These are phyloP conservation scores for Zenarchopterus dispar DNA, from an alignment of 2,797 vertebrate genomes.

Conservation along the genomic window DNA sequence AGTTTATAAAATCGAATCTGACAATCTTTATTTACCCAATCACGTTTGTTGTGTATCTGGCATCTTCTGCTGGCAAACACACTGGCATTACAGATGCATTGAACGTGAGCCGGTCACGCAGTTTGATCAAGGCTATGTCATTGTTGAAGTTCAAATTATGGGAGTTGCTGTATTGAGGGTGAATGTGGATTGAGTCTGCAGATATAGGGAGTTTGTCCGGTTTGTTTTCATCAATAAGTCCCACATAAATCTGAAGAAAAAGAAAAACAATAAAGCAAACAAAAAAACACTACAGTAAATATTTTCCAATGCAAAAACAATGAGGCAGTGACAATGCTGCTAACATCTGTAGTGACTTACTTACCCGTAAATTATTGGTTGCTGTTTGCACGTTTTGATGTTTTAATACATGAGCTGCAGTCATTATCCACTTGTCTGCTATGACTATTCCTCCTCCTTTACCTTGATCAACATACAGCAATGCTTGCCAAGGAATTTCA, in stretches of 20 bases:
- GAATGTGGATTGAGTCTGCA: constrained; percentile 53
- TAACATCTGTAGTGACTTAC: background rate
- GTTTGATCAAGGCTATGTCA: constrained; percentile 76
- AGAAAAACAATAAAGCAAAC: background rate
- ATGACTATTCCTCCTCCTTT: constrained; percentile 74
- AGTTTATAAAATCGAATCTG: background rate
- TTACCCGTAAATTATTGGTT: constrained; percentile 1
- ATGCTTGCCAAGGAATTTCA: constrained; percentile 79
- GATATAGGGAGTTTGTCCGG: accelerated
- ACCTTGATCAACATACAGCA: accelerated
- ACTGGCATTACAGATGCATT: constrained; percentile 67
- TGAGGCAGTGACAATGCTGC: accelerated
- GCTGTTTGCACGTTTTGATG: accelerated
- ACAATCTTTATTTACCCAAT: constrained; percentile 56
- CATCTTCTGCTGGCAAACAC: constrained; percentile 63
- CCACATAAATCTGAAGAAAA: constrained; percentile 63
- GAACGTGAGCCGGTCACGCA: constrained; percentile 59
- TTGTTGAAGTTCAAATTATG: constrained; percentile 21
- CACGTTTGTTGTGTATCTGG: constrained; percentile 2
- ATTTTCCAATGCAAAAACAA: background rate
- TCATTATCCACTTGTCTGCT: constrained; percentile 77
- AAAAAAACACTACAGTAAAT: background rate
- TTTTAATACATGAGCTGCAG: constrained; percentile 71
- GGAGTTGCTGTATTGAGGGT: constrained; percentile 63
- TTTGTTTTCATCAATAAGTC: constrained; percentile 5